Conservation (phyloP, 2,797 vertebrate genomes). For the Anomalospiza imberbis region DNA sequence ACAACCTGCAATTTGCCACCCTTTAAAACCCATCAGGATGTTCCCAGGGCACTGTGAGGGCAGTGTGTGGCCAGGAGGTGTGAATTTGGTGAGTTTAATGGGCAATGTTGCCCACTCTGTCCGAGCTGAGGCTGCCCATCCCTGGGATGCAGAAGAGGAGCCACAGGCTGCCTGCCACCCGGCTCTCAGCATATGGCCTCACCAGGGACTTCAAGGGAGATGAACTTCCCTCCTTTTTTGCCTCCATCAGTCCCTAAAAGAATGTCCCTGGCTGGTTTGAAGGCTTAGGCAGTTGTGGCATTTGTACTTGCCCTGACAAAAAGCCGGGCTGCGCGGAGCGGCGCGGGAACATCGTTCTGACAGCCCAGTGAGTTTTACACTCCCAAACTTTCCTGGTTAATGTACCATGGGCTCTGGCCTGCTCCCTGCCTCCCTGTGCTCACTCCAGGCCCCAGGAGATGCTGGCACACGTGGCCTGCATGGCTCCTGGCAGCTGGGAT, state of each 20-base stretch:
- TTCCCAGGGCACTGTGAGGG: background rate
- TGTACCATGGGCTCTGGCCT: background rate
- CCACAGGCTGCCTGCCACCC: background rate
- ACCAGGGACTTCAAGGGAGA: background rate
- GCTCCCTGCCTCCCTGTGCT: background rate
- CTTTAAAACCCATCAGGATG: background rate
- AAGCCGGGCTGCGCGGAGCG: background rate
- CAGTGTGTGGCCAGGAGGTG: background rate
- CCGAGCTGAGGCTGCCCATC: background rate
- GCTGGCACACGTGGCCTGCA: background rate
- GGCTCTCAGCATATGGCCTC: background rate
- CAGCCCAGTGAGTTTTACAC: constrained; percentile 26
- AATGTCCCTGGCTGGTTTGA: background rate
- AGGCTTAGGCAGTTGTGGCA: constrained; percentile 16
- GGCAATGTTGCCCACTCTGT: rapidly evolving
- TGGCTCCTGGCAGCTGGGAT: background rate
- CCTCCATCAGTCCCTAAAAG: background rate
- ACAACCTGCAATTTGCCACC: background rate
- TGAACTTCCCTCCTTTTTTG: background rate
- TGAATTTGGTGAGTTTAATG: rapidly evolving
- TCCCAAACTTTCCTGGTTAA: constrained; percentile 16
- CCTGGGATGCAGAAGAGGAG: background rate
- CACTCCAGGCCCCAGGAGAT: background rate
- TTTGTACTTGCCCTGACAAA: constrained; percentile 37
- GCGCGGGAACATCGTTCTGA: constrained; percentile 40